These are phyloP conservation scores for Baccha elongata DNA, from an alignment of 2,888 invertebrate genomes.

Conservation along the genomic window DNA sequence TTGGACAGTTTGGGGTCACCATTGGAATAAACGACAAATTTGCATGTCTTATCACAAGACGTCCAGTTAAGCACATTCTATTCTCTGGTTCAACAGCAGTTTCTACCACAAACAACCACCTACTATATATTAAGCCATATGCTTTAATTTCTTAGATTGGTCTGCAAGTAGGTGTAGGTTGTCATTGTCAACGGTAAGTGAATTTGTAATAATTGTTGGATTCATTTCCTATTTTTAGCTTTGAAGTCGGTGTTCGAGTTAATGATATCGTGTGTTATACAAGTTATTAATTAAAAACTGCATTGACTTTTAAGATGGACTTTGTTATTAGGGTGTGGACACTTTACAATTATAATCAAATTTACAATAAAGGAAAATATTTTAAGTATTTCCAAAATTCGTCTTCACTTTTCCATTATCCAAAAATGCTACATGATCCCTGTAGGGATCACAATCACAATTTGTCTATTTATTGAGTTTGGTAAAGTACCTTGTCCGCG, in stretches of 20 bases:
- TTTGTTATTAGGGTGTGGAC: no score
- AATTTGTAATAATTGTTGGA: slow-evolving; percentile 18
- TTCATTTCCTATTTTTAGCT: background rate
- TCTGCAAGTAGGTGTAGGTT: slow-evolving; percentile 1
- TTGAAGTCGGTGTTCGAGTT: background rate
- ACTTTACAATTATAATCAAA: no score
- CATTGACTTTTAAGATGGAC: no score
- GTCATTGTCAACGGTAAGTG: slow-evolving; percentile 2
- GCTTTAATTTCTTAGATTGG: slow-evolving; percentile 38
- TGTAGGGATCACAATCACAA: no score
- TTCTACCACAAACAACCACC: slow-evolving; percentile 3
- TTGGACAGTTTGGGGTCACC: slow-evolving; percentile 75
- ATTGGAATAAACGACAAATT: slow-evolving; percentile 73
- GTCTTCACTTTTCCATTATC: no score
- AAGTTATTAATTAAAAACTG: no score
- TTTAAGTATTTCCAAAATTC: no score
- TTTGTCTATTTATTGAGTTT: no score
- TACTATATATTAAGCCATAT: slow-evolving; percentile 38
- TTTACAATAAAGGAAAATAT: no score
- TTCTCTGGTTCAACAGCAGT: slow-evolving; percentile 17
- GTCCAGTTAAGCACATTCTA: slow-evolving; percentile 53
- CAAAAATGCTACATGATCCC: no score
- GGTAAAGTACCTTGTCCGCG: no score
- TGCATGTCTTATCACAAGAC: slow-evolving; percentile 74
- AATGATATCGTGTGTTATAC: background rate